Base-by-base conservation (phyloP, 2,113 vertebrate genomes). In the Rhegmatorhina hoffmannsi region DNA sequence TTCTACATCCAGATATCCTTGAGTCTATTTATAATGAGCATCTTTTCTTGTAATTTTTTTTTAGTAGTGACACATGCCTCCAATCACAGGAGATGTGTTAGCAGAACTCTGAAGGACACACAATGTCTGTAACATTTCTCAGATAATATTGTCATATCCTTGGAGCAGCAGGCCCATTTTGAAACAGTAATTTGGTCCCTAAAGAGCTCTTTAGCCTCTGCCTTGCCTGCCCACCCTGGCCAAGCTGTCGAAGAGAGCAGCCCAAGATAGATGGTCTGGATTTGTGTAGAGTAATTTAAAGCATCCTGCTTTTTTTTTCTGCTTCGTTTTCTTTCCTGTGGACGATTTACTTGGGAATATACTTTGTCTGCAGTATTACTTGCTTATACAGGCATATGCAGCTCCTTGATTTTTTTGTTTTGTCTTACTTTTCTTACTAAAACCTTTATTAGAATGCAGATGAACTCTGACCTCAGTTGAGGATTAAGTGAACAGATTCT, bases 401-500 rank as follows among this genome's bases (percentile, higher is more conserved):
- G 92, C 90, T 93, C 90, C 89, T 94, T 95, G 88, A 77, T 90
- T 97, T 95, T 91, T 94, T 94, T 95, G 91, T 97, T 97, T 94
- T 94, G 76, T 66, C 76, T 96, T 96, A 87, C 80, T 95, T 56
- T 96, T 95, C 78, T 59, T 34, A 59, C 43, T 93, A 82, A 96
- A 97, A 96, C 84, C 95, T 97, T 98, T 98, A 98, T 98, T 98
- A 97, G 97, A 97, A 96, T 95, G 94, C 89, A 97, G 98, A 97
- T 86, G 91, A 98, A 98, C 97, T 92, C 95, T 98, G 97, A 98
- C 97, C 97, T 98, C 75, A 74, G 90, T 84, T 3, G 33, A 96
- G 97, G 98, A 98, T 98, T 98, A 98, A 98, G 96, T 97, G 97
- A 98, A 95, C 97, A 97, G 97, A 97, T 98, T 98, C 97, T 98